Percentiles rank a stretch among this genome's conserved stretches.
Conservation (phyloP, 2,888 invertebrate species). For the Sturmia bella region DNA sequence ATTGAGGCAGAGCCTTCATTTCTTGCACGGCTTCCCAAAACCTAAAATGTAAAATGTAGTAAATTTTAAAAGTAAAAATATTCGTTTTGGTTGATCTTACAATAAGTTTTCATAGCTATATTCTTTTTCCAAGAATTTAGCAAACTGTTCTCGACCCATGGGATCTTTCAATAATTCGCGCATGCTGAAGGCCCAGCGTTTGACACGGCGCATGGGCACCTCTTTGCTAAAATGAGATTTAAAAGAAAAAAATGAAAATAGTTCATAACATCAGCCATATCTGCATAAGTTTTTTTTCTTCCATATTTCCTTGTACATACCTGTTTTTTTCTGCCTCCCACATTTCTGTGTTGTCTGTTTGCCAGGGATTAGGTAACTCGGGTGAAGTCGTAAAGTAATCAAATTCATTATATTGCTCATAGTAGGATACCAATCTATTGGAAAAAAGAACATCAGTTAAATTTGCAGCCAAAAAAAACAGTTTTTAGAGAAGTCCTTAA, state of each 20-base stretch:
- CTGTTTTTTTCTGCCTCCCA: constrained; percentile 98
- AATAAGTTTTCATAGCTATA: constrained; percentile 99
- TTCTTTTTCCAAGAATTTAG: constrained; percentile 97
- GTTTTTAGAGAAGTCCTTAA: too few relatives aligned
- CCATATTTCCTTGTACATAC: constrained; percentile 82
- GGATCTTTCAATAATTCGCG: constrained; percentile 96
- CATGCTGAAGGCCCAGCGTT: constrained; percentile 98
- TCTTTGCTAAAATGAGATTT: constrained; percentile 86
- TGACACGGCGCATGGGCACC: constrained; percentile 94
- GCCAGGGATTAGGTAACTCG: constrained; percentile 98
- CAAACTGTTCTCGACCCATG: constrained; percentile 97
- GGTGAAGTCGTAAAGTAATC: constrained; percentile 96
- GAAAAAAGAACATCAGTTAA: not conserved
- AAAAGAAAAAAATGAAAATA: not conserved
- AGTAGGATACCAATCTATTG: constrained; percentile 91
- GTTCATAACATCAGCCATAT: too few relatives aligned
- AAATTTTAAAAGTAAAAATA: not conserved
- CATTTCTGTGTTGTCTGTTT: constrained; percentile 95
- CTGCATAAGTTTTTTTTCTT: too few relatives aligned
- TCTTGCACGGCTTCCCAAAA: constrained; percentile 98
- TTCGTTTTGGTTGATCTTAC: constrained; percentile 83
- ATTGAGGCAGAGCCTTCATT: constrained; percentile 92
- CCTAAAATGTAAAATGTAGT: constrained; percentile 82
- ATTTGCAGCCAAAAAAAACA: not conserved
- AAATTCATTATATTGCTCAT: constrained; percentile 97